These are phyloP conservation scores for Blennius ocellaris DNA, from an alignment of 2,113 vertebrate genomes.

Conservation along the genomic window DNA sequence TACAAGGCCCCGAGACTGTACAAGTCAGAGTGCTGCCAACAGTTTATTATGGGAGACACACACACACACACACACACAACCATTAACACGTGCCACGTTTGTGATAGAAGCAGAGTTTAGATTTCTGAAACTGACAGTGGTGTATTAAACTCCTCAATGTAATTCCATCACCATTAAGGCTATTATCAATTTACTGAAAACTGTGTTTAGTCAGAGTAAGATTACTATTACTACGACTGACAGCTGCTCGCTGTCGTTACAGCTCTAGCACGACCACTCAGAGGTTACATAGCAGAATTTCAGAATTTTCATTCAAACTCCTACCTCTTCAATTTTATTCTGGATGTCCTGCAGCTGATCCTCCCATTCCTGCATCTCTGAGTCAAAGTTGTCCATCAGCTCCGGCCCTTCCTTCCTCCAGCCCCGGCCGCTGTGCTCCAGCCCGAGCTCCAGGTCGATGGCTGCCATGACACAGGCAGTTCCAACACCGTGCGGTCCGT, in stretches of 20 bases:
- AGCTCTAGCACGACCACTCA: too few species aligned
- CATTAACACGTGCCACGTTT: conserved; percentile 3
- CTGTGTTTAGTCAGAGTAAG: too few species aligned
- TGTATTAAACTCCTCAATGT: background rate
- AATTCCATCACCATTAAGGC: too few species aligned
- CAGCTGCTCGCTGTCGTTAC: too few species aligned
- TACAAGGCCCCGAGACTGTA: conserved; percentile 51
- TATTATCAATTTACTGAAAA: too few species aligned
- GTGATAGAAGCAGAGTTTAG: background rate
- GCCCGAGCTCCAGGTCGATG: conserved; percentile 88
- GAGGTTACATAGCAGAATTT: too few species aligned
- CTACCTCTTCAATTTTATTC: conserved; percentile 95
- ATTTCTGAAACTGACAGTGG: background rate
- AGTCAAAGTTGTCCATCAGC: conserved; percentile 92
- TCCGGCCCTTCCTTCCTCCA: conserved; percentile 92
- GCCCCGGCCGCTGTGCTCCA: conserved; percentile 84
- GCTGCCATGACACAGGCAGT: conserved; percentile 75
- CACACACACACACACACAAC: conserved; percentile 24
- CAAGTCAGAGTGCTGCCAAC: conserved; percentile 46
- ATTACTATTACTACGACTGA: too few species aligned
- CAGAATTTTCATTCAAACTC: background rate
- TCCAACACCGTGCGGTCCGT: conserved; percentile 46
- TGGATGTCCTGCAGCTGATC: conserved; percentile 96
- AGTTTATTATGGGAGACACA: conserved; percentile 49
- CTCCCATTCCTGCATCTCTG: conserved; percentile 97